Evolutionary conservation across 1,140 invertebrate genomes (phyloP).

Genomic region (Apis laboriosa): DNA sequence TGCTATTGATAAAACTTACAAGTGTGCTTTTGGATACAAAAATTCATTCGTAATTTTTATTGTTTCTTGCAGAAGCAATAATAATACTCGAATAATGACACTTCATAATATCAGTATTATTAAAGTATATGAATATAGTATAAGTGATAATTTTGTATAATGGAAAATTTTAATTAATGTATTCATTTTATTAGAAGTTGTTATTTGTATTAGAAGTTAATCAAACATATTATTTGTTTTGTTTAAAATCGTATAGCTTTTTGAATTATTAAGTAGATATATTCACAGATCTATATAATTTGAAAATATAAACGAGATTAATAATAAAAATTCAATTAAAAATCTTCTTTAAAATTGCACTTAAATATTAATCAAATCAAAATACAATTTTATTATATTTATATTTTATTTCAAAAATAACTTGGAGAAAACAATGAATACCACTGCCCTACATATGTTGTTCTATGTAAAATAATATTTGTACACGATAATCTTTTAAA

Average conservation of each 20-base stretch:
- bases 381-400: not conserved
- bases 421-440: constrained; percentile 11
- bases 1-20: not conserved
- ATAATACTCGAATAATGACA: not conserved
- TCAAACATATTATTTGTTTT: not conserved
- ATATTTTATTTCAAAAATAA: not conserved
- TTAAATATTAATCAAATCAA: not conserved
- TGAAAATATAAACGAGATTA: not conserved
- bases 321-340: not conserved
- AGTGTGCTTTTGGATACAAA: not conserved
- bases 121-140: not conserved
- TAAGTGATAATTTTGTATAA: not conserved
- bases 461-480: not conserved
- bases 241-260: not conserved
- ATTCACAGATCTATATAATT: not conserved
- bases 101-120: not conserved
- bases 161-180: not conserved
- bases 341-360: not conserved
- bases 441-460: not conserved
- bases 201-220: not conserved
- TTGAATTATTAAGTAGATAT: not conserved
- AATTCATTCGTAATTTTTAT: not conserved
- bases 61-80: not conserved
- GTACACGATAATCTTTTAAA: not conserved
- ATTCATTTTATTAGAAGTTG: too few relatives aligned